These are phyloP conservation scores for Alosa sapidissima DNA, from an alignment of 2,797 vertebrate genomes.

Conservation along the genomic window DNA sequence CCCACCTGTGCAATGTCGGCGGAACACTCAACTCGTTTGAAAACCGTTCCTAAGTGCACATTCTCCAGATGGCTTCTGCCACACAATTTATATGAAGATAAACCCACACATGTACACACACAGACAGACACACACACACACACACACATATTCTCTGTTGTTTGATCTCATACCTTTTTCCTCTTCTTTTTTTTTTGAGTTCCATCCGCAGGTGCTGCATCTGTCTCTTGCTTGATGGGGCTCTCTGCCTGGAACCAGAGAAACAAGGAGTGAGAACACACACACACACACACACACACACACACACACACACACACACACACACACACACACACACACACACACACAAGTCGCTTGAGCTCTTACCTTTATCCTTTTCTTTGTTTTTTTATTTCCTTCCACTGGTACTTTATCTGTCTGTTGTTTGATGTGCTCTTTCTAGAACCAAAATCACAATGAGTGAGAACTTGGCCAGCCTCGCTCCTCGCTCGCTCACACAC, in stretches of 20 bases:
- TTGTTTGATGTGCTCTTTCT: too few species aligned
- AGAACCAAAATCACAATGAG: too few species aligned
- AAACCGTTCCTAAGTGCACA: too few species aligned
- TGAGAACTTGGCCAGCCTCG: neutral
- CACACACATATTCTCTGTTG: neutral
- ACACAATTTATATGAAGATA: neutral
- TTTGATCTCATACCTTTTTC: constrained; percentile 42
- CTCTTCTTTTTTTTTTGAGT: constrained; percentile 41
- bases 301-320: neutral
- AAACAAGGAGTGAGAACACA: neutral
- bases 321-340: neutral
- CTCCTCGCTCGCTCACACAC: neutral
- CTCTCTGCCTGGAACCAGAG: constrained; percentile 42
- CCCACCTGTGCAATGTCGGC: too few species aligned
- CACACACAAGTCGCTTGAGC: neutral
- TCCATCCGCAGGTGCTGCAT: constrained; percentile 26
- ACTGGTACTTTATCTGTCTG: too few species aligned
- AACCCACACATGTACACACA: neutral
- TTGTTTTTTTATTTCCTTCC: too few species aligned
- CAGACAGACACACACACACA: neutral
- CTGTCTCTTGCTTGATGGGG: constrained; percentile 34
- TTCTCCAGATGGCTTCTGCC: too few species aligned
- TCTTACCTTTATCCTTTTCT: too few species aligned
- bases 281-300: neutral
- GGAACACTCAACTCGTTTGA: too few species aligned